phyloP scores from a whole-genome alignment of 2,113 vertebrate genomes.

The Corynorhinus townsendii region DNA sequence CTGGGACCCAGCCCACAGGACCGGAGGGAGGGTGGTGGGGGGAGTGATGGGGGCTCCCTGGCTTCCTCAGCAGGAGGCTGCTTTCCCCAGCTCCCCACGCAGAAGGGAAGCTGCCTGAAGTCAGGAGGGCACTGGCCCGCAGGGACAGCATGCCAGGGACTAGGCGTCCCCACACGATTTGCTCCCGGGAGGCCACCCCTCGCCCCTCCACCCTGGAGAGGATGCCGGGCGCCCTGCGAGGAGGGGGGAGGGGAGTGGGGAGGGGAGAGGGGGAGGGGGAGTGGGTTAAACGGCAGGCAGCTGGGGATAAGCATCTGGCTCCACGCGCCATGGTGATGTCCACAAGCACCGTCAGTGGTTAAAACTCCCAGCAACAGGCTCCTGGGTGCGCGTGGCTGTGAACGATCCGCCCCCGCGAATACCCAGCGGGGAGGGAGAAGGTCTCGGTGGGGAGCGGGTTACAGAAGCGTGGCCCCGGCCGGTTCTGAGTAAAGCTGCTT shows the following conservation, averaged over 20 bases:
- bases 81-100: neutral
- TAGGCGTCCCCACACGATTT: no score
- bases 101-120: neutral
- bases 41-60: neutral
- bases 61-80: neutral
- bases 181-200: no score
- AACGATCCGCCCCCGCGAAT: no score
- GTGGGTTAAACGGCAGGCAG: neutral
- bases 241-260: no score
- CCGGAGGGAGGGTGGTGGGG: neutral
- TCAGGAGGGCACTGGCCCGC: rapidly evolving
- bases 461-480: no score
- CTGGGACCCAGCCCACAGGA: neutral
- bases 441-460: no score
- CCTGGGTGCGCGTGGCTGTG: no score
- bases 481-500: neutral
- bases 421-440: no score
- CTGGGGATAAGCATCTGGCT: neutral
- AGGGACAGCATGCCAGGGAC: neutral
- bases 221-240: rapidly evolving
- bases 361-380: neutral
- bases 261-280: neutral
- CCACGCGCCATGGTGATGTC: neutral
- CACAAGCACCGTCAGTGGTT: neutral
- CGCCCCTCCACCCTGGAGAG: neutral